These are phyloP conservation scores for Acanthosepion esculentum DNA, from an alignment of 2,888 invertebrate genomes.

Conservation along the genomic window DNA sequence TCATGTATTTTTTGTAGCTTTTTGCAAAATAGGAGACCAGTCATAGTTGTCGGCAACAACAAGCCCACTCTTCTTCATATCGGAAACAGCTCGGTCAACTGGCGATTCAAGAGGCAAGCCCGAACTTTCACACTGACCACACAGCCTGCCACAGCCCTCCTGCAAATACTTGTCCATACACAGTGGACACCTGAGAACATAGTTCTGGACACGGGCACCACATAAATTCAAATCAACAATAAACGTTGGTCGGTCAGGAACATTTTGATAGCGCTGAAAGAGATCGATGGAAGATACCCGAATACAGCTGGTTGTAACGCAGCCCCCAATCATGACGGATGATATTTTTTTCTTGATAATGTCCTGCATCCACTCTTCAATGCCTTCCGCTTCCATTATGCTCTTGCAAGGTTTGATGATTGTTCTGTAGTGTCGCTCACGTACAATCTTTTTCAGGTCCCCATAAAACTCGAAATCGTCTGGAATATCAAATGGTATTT, in stretches of 20 bases:
- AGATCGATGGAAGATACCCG: background rate
- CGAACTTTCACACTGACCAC: background rate
- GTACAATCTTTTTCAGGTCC: background rate
- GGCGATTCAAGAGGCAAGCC: conserved; percentile 24
- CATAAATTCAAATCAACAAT: conserved; percentile 37
- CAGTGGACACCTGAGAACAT: background rate
- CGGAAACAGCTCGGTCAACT: conserved; percentile 25
- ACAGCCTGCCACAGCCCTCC: background rate
- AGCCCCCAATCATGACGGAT: background rate
- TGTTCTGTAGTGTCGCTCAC: background rate
- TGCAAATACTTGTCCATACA: conserved; percentile 39
- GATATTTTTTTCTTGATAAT: background rate
- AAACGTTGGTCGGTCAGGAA: background rate
- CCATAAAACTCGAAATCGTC: conserved; percentile 24
- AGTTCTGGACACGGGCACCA: conserved; percentile 36
- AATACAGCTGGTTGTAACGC: conserved; percentile 35
- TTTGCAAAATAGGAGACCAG: background rate
- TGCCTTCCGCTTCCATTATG: conserved; percentile 25
- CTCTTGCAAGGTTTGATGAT: background rate
- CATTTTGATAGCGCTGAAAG: conserved; percentile 22
- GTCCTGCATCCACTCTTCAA: background rate
- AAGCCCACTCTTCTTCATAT: background rate
- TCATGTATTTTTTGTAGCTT: background rate
- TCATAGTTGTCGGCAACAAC: background rate
- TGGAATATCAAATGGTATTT: background rate